Conservation (phyloP, 2,113 vertebrate genomes). For the Perca fluviatilis region DNA sequence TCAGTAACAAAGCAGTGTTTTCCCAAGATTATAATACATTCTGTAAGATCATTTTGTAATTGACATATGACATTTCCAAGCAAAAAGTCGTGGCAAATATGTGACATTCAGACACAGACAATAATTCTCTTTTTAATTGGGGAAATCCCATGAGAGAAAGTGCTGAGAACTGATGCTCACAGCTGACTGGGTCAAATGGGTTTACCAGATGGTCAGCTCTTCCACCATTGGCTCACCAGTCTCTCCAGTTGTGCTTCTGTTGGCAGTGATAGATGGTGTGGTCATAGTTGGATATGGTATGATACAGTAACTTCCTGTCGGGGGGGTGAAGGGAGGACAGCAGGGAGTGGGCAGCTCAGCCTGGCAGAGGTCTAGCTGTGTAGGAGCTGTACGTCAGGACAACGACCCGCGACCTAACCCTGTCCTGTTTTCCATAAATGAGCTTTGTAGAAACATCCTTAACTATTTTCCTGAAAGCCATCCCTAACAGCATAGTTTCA, state of each 20-base stretch:
- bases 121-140: slow-evolving; percentile 9
- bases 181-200: slow-evolving; percentile 34
- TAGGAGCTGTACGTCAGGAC: background rate
- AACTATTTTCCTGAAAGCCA: background rate
- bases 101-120: slow-evolving; percentile 29
- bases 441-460: background rate
- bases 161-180: slow-evolving; percentile 26
- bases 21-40: background rate
- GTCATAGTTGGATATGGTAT: slow-evolving; percentile 10
- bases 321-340: slow-evolving; percentile 22
- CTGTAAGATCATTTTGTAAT: too few relatives aligned
- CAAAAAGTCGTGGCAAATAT: slow-evolving; percentile 28
- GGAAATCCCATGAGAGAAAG: slow-evolving; percentile 12
- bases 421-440: background rate
- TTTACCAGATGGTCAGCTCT: slow-evolving; percentile 39
- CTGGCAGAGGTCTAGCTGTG: slow-evolving; percentile 34
- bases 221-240: slow-evolving; percentile 38
- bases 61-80: background rate
- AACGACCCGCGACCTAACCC: background rate
- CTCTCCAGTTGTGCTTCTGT: slow-evolving; percentile 45
- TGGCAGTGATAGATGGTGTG: slow-evolving; percentile 13
- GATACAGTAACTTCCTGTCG: slow-evolving; percentile 1
- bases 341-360: slow-evolving; percentile 1
- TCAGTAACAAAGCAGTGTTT: background rate
- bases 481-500: background rate